Evolutionary conservation across 1,140 invertebrate genomes (phyloP).

Genomic region (Gonatopus flavifemur): DNA sequence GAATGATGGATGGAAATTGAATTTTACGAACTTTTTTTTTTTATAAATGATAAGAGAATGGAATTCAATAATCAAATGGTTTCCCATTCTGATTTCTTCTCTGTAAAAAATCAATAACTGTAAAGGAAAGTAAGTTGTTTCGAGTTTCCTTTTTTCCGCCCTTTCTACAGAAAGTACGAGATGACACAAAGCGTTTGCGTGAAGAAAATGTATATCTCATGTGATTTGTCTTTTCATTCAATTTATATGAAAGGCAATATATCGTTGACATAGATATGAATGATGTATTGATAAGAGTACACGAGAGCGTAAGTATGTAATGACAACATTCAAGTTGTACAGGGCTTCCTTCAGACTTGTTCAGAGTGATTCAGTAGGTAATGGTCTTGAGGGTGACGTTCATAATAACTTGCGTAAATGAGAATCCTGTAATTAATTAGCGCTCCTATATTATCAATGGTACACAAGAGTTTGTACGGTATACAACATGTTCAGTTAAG

Average conservation of each 20-base stretch:
- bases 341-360: not conserved
- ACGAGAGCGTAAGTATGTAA: not conserved
- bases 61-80: too few species aligned
- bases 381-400: conserved; percentile 25
- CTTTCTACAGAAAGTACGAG: too few species aligned
- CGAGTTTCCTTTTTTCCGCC: not conserved
- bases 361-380: conserved; percentile 25
- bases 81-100: too few species aligned
- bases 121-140: not conserved
- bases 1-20: too few species aligned
- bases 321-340: not conserved
- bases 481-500: too few species aligned
- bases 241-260: not conserved
- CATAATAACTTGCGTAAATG: conserved; percentile 31
- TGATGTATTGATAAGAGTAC: not conserved
- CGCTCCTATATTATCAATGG: too few species aligned
- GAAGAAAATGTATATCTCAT: not conserved
- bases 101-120: not conserved
- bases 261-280: not conserved
- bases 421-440: conserved; percentile 31
- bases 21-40: too few species aligned
- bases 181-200: conserved; percentile 8
- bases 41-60: too few species aligned
- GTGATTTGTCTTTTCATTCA: not conserved
- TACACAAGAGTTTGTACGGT: too few species aligned